Percentiles rank a stretch among this genome's conserved stretches.
Conservation (phyloP, 2,888 invertebrate genomes). For the Herminia tarsipennalis region DNA sequence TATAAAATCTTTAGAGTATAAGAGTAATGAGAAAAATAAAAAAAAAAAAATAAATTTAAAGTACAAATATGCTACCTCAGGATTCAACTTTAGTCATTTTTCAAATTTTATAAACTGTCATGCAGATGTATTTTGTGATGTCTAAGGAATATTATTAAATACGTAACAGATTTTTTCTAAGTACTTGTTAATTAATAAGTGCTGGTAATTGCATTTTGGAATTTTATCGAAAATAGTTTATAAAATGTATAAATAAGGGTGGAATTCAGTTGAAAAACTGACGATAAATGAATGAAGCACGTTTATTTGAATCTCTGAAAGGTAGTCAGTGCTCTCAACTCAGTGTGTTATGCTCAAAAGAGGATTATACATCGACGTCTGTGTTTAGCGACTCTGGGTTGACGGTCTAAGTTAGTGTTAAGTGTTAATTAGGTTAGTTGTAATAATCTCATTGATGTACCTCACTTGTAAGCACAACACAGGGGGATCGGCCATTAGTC, state of each 20-base stretch:
- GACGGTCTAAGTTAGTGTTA: conserved; percentile 67
- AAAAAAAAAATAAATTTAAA: conserved; percentile 70
- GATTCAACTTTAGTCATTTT: conserved; percentile 75
- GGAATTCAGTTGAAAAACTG: conserved; percentile 30
- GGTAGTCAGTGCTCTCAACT: conserved; percentile 76
- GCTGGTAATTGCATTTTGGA: conserved; percentile 35
- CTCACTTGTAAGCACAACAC: conserved; percentile 64
- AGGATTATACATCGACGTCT: conserved; percentile 54
- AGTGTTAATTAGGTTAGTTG: conserved; percentile 79
- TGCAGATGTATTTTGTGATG: conserved; percentile 52
- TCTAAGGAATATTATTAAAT: conserved; percentile 51
- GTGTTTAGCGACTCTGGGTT: conserved; percentile 56
- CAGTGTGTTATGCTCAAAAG: conserved; percentile 64
- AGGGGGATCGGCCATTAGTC: conserved; percentile 71
- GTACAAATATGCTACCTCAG: conserved; percentile 86
- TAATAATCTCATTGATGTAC: conserved; percentile 83
- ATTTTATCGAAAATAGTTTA: conserved; percentile 32
- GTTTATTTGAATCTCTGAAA: conserved; percentile 81
- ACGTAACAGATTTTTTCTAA: conserved; percentile 33
- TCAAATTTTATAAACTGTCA: conserved; percentile 54
- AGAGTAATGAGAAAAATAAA: conserved; percentile 68
- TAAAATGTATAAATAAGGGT: conserved; percentile 37
- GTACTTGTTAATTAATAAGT: conserved; percentile 31
- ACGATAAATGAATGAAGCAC: conserved; percentile 39
- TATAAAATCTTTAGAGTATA: conserved; percentile 70